These are phyloP conservation scores for Gorsachius goisagi DNA, from an alignment of 2,113 vertebrate genomes.

Conservation along the genomic window DNA sequence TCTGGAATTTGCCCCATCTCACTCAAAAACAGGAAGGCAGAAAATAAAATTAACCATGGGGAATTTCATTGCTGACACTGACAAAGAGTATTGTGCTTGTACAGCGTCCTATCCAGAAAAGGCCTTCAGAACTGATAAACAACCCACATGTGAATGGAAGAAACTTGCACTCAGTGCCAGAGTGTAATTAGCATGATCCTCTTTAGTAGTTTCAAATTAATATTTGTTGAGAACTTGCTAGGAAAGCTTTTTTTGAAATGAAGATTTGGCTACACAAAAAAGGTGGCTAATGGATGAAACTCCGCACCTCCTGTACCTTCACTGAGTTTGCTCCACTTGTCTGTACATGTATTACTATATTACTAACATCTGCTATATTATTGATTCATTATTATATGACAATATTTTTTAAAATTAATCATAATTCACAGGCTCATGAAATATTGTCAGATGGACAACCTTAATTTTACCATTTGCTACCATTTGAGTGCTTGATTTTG, in stretches of 20 bases:
- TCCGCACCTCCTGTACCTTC: not conserved
- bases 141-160: not conserved
- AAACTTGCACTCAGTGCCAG: not conserved
- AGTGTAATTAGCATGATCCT: not conserved
- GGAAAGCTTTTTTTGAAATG: not conserved
- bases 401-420: not conserved
- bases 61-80: not conserved
- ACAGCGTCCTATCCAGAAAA: not conserved
- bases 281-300: not conserved
- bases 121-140: not conserved
- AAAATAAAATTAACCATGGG: not conserved
- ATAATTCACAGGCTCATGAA: not conserved
- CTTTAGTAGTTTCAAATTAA: not conserved
- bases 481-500: not conserved
- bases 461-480: not conserved
- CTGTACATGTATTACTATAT: not conserved
- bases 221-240: not conserved
- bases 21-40: not conserved
- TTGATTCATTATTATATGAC: not conserved
- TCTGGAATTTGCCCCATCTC: not conserved
- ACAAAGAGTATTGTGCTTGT: not conserved
- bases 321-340: not conserved
- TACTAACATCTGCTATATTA: not conserved
- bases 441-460: not conserved
- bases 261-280: not conserved